These are phyloP conservation scores for Laticauda laticaudata DNA, from an alignment of 2,113 vertebrate genomes.

Conservation along the genomic window DNA sequence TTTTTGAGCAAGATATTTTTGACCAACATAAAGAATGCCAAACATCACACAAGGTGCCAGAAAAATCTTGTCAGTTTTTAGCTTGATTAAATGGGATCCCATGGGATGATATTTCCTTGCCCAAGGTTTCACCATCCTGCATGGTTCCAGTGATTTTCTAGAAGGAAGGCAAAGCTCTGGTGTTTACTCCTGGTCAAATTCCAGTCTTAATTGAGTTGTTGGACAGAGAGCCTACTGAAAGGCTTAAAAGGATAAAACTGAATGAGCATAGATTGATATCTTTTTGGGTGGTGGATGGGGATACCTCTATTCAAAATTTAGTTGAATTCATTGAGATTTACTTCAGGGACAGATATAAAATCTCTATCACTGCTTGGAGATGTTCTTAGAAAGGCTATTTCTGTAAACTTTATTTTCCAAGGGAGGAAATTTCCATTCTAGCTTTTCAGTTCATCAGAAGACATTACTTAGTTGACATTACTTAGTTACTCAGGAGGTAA, in stretches of 20 bases:
- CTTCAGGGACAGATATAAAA: no score
- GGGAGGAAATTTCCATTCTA: no score
- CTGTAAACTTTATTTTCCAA: no score
- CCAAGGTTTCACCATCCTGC: background rate
- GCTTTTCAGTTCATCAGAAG: no score
- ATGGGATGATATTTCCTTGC: background rate
- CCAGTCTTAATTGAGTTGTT: background rate
- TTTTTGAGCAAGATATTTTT: background rate
- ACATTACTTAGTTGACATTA: no score
- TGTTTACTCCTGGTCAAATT: background rate
- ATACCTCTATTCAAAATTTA: no score
- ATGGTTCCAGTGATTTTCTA: background rate
- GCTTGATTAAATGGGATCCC: background rate
- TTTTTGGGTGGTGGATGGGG: no score
- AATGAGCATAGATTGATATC: no score
- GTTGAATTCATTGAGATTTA: no score
- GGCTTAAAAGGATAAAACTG: background rate
- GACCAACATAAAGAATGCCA: background rate
- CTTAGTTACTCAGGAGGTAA: no score
- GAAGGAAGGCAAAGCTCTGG: background rate
- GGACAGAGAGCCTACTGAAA: background rate
- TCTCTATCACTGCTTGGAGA: no score
- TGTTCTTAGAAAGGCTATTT: no score
- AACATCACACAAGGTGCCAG: background rate
- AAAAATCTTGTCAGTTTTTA: background rate